These are phyloP conservation scores for Platycheirus albimanus DNA, from an alignment of 2,888 invertebrate genomes.

Conservation along the genomic window DNA sequence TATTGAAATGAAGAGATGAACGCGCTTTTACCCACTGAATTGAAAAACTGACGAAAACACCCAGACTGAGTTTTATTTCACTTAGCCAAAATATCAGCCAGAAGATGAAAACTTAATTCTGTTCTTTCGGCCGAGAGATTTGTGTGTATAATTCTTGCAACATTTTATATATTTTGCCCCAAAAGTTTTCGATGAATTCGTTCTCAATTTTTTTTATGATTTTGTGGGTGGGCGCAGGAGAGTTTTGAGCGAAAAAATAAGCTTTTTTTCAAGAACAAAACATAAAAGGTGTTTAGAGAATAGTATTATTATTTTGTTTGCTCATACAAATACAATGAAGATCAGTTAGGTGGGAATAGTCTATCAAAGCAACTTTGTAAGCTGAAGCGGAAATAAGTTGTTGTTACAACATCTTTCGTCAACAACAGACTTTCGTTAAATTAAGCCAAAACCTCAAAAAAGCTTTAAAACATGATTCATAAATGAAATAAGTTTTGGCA, in stretches of 20 bases:
- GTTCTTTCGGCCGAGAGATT: slow-evolving; percentile 50
- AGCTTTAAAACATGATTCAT: too few species aligned
- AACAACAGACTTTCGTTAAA: too few species aligned
- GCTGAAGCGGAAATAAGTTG: too few species aligned
- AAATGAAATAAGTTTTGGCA: too few species aligned
- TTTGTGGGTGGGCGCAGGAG: not conserved
- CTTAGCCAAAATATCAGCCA: slow-evolving; percentile 24
- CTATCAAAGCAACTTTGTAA: too few species aligned
- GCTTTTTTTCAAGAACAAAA: slow-evolving; percentile 21
- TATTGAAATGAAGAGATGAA: slow-evolving; percentile 45
- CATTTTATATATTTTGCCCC: slow-evolving; percentile 49
- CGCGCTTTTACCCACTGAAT: slow-evolving; percentile 66
- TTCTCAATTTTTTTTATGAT: slow-evolving; percentile 29
- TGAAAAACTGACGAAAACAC: slow-evolving; percentile 75
- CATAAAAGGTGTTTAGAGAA: not conserved
- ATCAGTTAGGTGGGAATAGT: too few species aligned
- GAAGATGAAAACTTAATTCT: slow-evolving; percentile 37
- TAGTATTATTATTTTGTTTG: too few species aligned
- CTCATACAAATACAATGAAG: too few species aligned
- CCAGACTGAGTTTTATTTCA: slow-evolving; percentile 39
- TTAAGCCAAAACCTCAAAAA: too few species aligned
- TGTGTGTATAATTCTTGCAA: slow-evolving; percentile 42
- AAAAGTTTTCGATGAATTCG: slow-evolving; percentile 74
- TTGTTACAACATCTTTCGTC: too few species aligned
- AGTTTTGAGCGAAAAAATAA: slow-evolving; percentile 41